phyloP scores from a whole-genome alignment of 2,888 invertebrate genomes.

The Antheraea assamensis region DNA sequence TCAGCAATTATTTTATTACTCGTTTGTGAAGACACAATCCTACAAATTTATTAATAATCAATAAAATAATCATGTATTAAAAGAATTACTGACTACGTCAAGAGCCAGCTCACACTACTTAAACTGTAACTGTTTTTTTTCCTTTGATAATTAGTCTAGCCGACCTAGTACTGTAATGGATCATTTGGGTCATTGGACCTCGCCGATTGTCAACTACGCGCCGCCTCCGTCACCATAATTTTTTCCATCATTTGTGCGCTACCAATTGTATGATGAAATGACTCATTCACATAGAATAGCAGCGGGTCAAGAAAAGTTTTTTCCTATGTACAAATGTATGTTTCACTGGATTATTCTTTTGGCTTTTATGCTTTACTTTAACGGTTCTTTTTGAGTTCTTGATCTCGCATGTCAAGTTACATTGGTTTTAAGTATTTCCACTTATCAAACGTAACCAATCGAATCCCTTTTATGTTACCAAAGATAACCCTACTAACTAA shows the following conservation, averaged over 20 bases:
- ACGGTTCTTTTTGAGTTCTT: neutral
- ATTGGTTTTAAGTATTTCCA: neutral
- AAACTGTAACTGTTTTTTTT: conserved; percentile 67
- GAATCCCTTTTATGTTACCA: neutral
- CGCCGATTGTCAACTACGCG: conserved; percentile 67
- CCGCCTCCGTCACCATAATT: conserved; percentile 64
- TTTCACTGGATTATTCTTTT: conserved; percentile 3
- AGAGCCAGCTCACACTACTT: conserved; percentile 20
- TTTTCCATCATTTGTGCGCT: conserved; percentile 65
- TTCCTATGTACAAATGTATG: conserved; percentile 25
- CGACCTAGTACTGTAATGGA: conserved; percentile 72
- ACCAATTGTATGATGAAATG: conserved; percentile 58
- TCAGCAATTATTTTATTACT: too few species aligned
- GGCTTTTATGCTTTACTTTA: neutral
- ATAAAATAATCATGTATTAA: too few species aligned
- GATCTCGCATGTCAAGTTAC: neutral
- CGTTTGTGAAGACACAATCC: too few species aligned
- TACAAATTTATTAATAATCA: too few species aligned
- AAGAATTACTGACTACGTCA: neutral
- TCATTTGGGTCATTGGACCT: conserved; percentile 81
- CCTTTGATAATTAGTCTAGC: conserved; percentile 67
- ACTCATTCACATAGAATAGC: conserved; percentile 57
- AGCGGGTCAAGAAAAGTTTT: conserved; percentile 44
- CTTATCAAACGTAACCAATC: neutral
- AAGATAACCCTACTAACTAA: neutral